Evolutionary conservation across 1,140 invertebrate species (phyloP), one percentile per base, ranked within the genome.

Genomic region (Manduca sexta): DNA sequence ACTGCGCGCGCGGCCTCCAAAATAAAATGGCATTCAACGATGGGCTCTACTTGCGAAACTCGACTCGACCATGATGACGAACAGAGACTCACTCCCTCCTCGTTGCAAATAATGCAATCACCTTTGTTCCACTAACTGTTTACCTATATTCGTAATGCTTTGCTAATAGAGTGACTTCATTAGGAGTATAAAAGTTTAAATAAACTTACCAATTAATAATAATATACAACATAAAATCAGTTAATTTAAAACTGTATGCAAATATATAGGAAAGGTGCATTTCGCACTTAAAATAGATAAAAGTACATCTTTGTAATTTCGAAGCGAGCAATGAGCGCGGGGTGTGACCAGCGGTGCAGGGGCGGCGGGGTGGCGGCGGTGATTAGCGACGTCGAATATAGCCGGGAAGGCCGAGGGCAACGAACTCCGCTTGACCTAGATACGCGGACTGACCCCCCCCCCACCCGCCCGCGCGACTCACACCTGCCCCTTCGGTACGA

Each of bases 381-480:
- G 69, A 76, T 78, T 81, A 76, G 70, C 69, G 75, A 72, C 69
- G 74, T 77, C 75, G 69, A 83, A 85, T 86, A 84, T 86, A 85
- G 78, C 68, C 64, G 79, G 82, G 84, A 87, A 86, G 84, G 83
- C 84, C 84, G 82, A 79, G 84, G 74, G 80, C 82, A 84, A 85
- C 79, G 84, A 86, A 85, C 82, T 85, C 74, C 64, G 80, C 74
- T 74, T 86, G 84, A 86, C 84, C 84, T 64, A 87, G 81, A 86
- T 87, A 59, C 59, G 63, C 64, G 49, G 45, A 42, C 46, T 42
- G 42, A 51, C 35, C 60, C 64, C 54, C 60, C 38, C 56, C 29
- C 53, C 37, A 53, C 54, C 58, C 56, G 46, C 38, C 34, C 33
- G 48, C 47, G 14, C 41, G 34, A 5, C 33, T 21, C 13, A 31